A percentile compares a stretch with the other conserved stretches of the same genome.
Evolutionary conservation across 2,113 vertebrate species (phyloP).

Genomic region (Cephalopholis sonnerati): DNA sequence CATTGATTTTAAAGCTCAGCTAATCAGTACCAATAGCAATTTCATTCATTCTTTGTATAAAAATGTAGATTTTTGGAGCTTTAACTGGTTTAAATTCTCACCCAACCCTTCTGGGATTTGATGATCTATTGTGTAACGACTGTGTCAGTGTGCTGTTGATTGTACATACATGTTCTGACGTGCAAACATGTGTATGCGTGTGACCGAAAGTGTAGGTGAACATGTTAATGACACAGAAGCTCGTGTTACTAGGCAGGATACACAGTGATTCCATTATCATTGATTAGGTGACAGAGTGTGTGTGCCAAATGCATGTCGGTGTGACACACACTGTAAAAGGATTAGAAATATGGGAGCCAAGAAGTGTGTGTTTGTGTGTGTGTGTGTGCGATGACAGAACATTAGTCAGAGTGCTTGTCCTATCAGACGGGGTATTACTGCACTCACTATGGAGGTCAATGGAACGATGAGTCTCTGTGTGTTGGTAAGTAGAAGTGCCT

Average conservation of each 20-base stretch:
- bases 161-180: constrained; percentile 21
- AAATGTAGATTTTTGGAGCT: background rate
- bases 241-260: constrained; percentile 71
- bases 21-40: too few relatives aligned
- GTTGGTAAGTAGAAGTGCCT: constrained; percentile 38
- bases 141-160: background rate
- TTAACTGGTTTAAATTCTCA: background rate
- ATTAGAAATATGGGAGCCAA: constrained; percentile 76
- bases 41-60: too few relatives aligned
- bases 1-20: too few relatives aligned
- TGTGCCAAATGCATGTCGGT: constrained; percentile 74
- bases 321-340: constrained; percentile 75
- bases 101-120: background rate
- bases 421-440: constrained; percentile 46
- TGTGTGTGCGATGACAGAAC: constrained; percentile 33
- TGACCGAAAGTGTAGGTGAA: constrained; percentile 37
- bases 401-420: constrained; percentile 55
- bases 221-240: constrained; percentile 55
- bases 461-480: constrained; percentile 45
- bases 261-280: constrained; percentile 76
- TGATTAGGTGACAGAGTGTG: constrained; percentile 75
- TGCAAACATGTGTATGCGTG: constrained; percentile 25
- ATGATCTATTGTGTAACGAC: constrained; percentile 7
- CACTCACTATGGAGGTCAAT: constrained; percentile 59
- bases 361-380: constrained; percentile 31